These are phyloP conservation scores for Excalfactoria chinensis DNA, from an alignment of 2,113 vertebrate species.

Conservation along the genomic window DNA sequence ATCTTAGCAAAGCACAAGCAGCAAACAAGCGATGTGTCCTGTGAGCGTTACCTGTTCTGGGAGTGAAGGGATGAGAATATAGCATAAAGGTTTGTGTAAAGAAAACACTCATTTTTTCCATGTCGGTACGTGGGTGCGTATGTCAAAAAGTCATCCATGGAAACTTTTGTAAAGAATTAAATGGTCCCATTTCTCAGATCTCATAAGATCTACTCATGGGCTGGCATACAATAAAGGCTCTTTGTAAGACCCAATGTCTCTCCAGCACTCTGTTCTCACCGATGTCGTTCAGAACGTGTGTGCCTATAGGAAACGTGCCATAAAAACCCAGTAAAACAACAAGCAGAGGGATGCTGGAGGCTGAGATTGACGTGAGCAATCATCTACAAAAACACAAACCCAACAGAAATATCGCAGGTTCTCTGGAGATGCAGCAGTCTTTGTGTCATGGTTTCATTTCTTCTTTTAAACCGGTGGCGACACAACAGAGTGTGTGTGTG, in stretches of 20 bases:
- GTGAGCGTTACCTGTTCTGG: conserved; percentile 60
- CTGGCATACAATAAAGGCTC: conserved; percentile 43
- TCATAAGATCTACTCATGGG: conserved; percentile 37
- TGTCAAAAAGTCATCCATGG: conserved; percentile 52
- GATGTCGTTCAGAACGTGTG: background rate
- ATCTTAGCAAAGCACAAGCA: conserved; percentile 44
- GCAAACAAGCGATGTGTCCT: conserved; percentile 25
- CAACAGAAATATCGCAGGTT: background rate
- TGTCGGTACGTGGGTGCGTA: conserved; percentile 74
- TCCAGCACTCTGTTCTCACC: conserved; percentile 11
- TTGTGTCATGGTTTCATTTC: background rate
- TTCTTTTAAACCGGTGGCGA: background rate
- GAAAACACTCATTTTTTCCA: conserved; percentile 51
- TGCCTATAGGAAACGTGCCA: background rate
- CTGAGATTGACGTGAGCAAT: background rate
- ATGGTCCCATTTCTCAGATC: conserved; percentile 67
- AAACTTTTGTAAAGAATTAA: conserved; percentile 78
- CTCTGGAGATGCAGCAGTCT: conserved; percentile 32
- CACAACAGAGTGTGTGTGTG: background rate
- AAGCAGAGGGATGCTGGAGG: background rate
- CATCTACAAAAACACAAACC: background rate
- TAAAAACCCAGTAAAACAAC: background rate
- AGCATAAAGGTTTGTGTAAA: conserved; percentile 56
- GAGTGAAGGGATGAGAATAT: conserved; percentile 65
- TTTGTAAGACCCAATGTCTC: conserved; percentile 33